Evolutionary conservation across 2,888 invertebrate species (phyloP), one percentile per base, ranked within the genome.

Genomic region (Eurytoma californica): DNA sequence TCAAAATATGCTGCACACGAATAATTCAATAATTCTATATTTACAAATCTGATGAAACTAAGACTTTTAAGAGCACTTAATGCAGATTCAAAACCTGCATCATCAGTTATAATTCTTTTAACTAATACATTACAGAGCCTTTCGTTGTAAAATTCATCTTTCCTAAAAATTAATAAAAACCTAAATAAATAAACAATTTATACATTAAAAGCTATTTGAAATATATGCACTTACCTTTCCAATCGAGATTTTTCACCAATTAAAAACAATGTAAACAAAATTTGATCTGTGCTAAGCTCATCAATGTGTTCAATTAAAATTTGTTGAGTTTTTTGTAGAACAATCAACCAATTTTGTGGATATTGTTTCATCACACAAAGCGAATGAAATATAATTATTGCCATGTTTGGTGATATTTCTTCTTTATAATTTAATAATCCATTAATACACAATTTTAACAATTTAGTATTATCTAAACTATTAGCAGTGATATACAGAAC

Each of bases 1-100:
- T 80, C 80, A 72, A 68, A 80, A 57, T 77, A 80, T 20, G 67
- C 28, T 3, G 76, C 76, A 72, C 61, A 76, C 18, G 12, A 0
- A 65, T 77, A 80, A 61, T 80, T 80, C 2, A 80, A 60, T 13
- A 80, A 24, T 9, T 72, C 72, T 58, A 1, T 58, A 49, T 9
- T 72, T 55, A 20, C 12, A 63, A 72, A 68, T 61, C 67, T 60
- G 7, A 68, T 20, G 24, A 0, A 18, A 20, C 0, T n/a, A 13
- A 72, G 2, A 57, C 63, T 30, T 53, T 51, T 72, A 18, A 80
- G 18, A 20, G 12, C 20, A 77, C 65, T 76, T n/a, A 72, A 18
- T 14, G 49, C 61, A 47, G 3, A 14, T 20, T 77, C 63, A n/a
- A 77, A 80, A 20, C 72, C 80, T 4, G 3, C 3, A 18, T 80